Evolutionary conservation across 2,797 vertebrate species (phyloP).

Genomic region (Melanotaenia pygmaea): DNA sequence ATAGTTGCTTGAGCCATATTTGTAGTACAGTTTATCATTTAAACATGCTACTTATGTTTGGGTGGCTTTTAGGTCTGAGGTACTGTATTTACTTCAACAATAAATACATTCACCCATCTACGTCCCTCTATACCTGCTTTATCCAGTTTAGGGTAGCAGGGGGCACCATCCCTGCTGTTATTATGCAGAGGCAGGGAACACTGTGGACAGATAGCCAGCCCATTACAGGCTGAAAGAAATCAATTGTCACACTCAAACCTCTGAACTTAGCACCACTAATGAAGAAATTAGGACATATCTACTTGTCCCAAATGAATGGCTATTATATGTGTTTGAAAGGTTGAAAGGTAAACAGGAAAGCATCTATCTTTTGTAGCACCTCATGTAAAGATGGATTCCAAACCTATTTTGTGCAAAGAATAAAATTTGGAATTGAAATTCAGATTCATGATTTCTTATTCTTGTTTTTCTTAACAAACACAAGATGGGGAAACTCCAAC

Average conservation of each 20-base stretch:
- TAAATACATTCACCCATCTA: background rate
- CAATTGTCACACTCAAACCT: no score
- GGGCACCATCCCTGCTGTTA: background rate
- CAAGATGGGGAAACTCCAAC: slow-evolving; percentile 7
- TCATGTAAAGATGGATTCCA: background rate
- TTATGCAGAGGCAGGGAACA: no score
- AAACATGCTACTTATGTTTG: background rate
- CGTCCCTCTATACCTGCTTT: background rate
- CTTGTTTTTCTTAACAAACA: background rate
- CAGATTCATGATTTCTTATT: slow-evolving; percentile 11
- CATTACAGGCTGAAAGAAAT: no score
- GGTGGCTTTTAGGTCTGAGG: background rate
- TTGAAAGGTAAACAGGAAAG: no score
- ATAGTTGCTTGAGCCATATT: background rate
- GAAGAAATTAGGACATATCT: no score
- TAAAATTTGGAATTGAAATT: background rate
- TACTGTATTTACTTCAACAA: background rate
- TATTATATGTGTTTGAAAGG: no score
- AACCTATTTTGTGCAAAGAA: background rate
- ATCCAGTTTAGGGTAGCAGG: background rate
- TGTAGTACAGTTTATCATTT: background rate
- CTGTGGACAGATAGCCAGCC: no score
- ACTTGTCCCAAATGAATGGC: no score
- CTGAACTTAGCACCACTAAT: no score
- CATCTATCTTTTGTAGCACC: no score